Base-by-base conservation (phyloP, 2,888 invertebrate genomes). In the Julus scanicus region DNA sequence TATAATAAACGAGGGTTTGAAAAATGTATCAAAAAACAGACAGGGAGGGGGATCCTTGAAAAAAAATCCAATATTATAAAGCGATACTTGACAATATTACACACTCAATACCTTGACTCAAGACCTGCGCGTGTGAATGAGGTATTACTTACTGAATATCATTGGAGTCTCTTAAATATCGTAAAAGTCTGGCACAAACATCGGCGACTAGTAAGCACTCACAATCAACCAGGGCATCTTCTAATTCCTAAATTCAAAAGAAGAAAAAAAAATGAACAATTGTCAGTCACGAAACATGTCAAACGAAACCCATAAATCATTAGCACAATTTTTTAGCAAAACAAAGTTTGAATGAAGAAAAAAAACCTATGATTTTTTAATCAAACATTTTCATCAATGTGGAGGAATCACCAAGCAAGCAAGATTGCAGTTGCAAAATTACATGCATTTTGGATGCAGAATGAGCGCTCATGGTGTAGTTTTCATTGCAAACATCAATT, bases 201-300 rank as follows among this genome's bases (percentile, higher is more conserved):
- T 90, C 90, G 48, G 90, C 89, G 88, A 90, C 87, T 29, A 89
- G 87, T 71, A 90, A 84, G 89, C 89, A 89, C 87, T 90, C 89
- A 86, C 89, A 89, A 88, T 89, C 90, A 20, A 90, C 89, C 63
- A 90, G 89, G 85, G 89, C 90, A 86, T 90, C 90, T 89, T 90
- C 90, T 87, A 90, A 89, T 89, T 90, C 90, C 90, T 90, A 87
- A 53, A 88, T 49, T 37, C 49, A 88, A 88, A 89, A 87, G 88
- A 86, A 53, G 88, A 71, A 17, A 57, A 85, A 85, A 86, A 71
- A 20, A 4, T 9, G 20, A 71, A 20, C 20, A 29, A 29, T 9
- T 20, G 63, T 71, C 63, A 71, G 63, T n/a, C 20, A 8, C 20
- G 63, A 71, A 71, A 20, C 20, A 71, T 8, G 63, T 71, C 63